phyloP scores from a whole-genome alignment of 2,113 vertebrate species.

The Datnioides undecimradiatus region DNA sequence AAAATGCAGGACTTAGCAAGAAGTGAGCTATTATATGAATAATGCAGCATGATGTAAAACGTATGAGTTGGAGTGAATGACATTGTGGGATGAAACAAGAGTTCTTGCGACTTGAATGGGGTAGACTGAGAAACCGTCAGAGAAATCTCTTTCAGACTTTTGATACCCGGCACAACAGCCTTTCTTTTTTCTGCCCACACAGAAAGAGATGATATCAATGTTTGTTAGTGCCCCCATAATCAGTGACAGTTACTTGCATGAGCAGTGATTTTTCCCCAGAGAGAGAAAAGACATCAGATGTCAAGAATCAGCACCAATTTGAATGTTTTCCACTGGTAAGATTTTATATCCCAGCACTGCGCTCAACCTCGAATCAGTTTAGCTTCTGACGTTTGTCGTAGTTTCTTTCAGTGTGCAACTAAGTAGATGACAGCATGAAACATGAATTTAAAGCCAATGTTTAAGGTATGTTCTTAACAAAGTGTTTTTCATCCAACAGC shows the following conservation, averaged over 20 bases:
- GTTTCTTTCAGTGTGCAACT: not conserved
- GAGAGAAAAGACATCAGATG: not conserved
- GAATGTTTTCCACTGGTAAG: not conserved
- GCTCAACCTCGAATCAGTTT: not conserved
- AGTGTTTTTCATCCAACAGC: not conserved
- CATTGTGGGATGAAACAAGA: constrained; percentile 28
- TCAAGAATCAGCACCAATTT: not conserved
- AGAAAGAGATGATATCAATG: not conserved
- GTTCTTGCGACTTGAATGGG: constrained; percentile 32
- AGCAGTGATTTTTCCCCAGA: not conserved
- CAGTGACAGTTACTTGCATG: not conserved
- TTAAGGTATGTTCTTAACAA: not conserved
- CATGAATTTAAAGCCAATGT: too few relatives aligned
- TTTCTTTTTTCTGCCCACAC: not conserved
- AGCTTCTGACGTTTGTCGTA: not conserved
- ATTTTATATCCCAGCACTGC: not conserved
- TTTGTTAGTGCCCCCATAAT: not conserved
- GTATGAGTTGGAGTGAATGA: not conserved
- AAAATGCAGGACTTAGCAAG: constrained; percentile 7
- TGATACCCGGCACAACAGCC: not conserved
- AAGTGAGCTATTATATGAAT: constrained; percentile 31
- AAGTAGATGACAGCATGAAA: not conserved
- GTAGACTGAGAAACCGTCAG: constrained; percentile 40
- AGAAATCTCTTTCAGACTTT: constrained; percentile 43
- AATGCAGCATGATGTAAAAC: constrained; percentile 19